These are phyloP conservation scores for Neodiprion lecontei DNA, from an alignment of 1,140 invertebrate species.

Conservation along the genomic window DNA sequence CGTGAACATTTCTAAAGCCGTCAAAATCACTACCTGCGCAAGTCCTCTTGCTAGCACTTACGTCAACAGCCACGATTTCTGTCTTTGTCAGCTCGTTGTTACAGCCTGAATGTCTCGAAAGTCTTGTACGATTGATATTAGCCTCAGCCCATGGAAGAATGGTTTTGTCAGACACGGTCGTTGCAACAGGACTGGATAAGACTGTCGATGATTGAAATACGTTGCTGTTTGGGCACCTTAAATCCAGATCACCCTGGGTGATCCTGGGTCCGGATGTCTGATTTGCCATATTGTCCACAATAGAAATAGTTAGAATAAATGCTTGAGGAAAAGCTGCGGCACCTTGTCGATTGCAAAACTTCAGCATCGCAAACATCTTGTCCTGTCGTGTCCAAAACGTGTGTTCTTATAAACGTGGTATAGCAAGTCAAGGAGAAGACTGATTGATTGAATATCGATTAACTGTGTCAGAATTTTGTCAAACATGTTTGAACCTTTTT, in stretches of 20 bases:
- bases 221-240: background rate
- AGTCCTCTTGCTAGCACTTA: no score
- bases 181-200: background rate
- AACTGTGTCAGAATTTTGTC: background rate
- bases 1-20: no score
- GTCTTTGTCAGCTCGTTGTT: no score
- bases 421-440: conserved; percentile 9
- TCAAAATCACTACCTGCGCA: no score
- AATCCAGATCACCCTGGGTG: background rate
- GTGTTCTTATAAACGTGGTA: conserved; percentile 35
- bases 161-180: no score
- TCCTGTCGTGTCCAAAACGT: conserved; percentile 53
- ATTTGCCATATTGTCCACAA: background rate
- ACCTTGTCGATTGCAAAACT: conserved; percentile 46
- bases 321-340: conserved; percentile 47
- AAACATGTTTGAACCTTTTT: no score
- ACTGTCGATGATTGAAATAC: background rate
- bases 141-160: no score
- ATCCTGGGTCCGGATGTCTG: background rate
- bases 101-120: no score
- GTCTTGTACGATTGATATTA: no score
- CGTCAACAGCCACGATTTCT: no score
- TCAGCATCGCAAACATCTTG: conserved; percentile 55
- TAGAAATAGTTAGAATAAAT: conserved; percentile 44
- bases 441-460: background rate